These are phyloP conservation scores for Ormia ochracea DNA, from an alignment of 2,888 invertebrate genomes.

Conservation along the genomic window DNA sequence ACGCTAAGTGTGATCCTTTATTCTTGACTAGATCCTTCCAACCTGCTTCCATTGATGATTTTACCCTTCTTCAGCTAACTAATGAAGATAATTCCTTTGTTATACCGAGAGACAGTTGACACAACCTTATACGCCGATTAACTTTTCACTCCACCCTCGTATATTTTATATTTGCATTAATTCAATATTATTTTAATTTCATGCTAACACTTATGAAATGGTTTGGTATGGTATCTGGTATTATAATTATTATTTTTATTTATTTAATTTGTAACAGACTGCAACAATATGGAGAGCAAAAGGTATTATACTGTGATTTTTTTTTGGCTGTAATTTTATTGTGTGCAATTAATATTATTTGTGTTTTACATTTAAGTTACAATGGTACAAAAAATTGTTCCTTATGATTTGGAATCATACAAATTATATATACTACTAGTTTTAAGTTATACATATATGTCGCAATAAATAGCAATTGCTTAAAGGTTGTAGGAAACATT, in stretches of 20 bases:
- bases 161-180: too few species aligned
- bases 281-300: conserved; percentile 75
- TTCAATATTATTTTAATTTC: conserved; percentile 43
- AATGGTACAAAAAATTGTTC: conserved; percentile 73
- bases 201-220: conserved; percentile 53
- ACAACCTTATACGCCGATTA: too few species aligned
- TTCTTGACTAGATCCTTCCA: too few species aligned
- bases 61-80: too few species aligned
- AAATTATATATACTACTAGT: neutral
- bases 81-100: too few species aligned
- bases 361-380: conserved; percentile 76
- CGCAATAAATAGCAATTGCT: conserved; percentile 28
- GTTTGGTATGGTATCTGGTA: conserved; percentile 28
- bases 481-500: too few species aligned
- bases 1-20: too few species aligned
- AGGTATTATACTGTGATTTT: conserved; percentile 78
- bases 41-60: too few species aligned
- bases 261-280: conserved; percentile 67
- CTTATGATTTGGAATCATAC: conserved; percentile 69
- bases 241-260: conserved; percentile 3
- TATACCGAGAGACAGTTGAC: too few species aligned
- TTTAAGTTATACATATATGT: neutral
- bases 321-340: conserved; percentile 76
- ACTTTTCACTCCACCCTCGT: too few species aligned
- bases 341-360: conserved; percentile 77